A percentile compares a stretch with the other conserved stretches of the same genome.
phyloP scores from a whole-genome alignment of 2,113 vertebrate species.

The Tupaia tana region DNA sequence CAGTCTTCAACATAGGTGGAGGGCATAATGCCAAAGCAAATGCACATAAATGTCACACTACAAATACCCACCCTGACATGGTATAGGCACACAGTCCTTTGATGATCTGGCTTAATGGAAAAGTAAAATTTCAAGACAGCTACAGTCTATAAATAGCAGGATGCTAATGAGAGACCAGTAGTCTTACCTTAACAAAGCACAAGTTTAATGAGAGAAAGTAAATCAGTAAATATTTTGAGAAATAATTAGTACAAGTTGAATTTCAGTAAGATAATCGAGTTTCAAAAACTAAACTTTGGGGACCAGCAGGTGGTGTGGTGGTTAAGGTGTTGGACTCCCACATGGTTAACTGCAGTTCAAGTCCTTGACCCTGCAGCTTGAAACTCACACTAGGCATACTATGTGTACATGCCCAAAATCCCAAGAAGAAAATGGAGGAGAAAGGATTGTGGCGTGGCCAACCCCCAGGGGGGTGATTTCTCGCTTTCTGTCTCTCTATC shows the following conservation, averaged over 20 bases:
- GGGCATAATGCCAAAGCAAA: not conserved
- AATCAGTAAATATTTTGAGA: constrained; percentile 36
- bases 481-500: too few species aligned
- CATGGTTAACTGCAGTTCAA: too few species aligned
- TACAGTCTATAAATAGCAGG: not conserved
- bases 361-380: too few species aligned
- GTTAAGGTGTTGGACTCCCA: too few species aligned
- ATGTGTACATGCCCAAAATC: too few species aligned
- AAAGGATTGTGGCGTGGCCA: too few species aligned
- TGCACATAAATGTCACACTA: not conserved
- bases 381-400: too few species aligned
- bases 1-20: not conserved
- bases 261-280: not conserved
- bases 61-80: not conserved
- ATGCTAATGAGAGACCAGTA: not conserved
- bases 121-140: constrained; percentile 19
- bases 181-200: not conserved
- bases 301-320: too few species aligned
- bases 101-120: not conserved
- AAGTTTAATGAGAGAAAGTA: not conserved
- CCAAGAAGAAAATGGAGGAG: too few species aligned
- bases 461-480: too few species aligned
- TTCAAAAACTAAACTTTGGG: constrained; percentile 23
- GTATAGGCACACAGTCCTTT: not conserved
- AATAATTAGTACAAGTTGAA: not conserved